phyloP scores from a whole-genome alignment of 2,113 vertebrate species.

The Butastur rufipennis region DNA sequence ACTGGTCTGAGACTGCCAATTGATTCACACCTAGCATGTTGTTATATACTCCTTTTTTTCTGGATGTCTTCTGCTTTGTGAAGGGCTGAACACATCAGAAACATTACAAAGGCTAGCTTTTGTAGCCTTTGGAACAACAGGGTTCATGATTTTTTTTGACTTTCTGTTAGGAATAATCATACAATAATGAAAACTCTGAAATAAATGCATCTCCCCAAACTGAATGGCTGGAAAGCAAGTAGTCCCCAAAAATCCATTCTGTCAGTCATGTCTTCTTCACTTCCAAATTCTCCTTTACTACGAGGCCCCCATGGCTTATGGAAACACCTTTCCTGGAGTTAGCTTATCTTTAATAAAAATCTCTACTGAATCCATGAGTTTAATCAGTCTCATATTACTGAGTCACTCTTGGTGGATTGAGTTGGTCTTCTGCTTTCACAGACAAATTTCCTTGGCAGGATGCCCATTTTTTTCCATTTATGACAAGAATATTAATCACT shows the following conservation, averaged over 20 bases:
- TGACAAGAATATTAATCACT: slow-evolving; percentile 29
- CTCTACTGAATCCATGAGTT: background rate
- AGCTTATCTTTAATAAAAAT: background rate
- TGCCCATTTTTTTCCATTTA: background rate
- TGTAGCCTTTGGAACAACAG: background rate
- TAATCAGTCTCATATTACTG: background rate
- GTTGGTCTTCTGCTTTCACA: background rate
- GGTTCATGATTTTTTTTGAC: fast-evolving
- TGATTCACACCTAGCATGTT: background rate
- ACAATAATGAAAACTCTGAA: background rate
- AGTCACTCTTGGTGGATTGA: background rate
- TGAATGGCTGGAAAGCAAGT: background rate
- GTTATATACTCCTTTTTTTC: background rate
- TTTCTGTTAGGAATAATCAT: background rate
- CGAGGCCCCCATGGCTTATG: background rate
- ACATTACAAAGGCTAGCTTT: background rate
- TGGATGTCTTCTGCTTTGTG: background rate
- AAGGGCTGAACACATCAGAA: background rate
- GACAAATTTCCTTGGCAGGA: background rate
- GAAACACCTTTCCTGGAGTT: background rate
- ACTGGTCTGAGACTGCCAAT: background rate
- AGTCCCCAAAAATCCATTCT: background rate
- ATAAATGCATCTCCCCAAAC: background rate
- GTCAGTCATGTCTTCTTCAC: background rate
- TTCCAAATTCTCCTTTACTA: background rate